Evolutionary conservation across 2,888 invertebrate genomes (phyloP).

Genomic region (Xanthostigma xanthostigma): DNA sequence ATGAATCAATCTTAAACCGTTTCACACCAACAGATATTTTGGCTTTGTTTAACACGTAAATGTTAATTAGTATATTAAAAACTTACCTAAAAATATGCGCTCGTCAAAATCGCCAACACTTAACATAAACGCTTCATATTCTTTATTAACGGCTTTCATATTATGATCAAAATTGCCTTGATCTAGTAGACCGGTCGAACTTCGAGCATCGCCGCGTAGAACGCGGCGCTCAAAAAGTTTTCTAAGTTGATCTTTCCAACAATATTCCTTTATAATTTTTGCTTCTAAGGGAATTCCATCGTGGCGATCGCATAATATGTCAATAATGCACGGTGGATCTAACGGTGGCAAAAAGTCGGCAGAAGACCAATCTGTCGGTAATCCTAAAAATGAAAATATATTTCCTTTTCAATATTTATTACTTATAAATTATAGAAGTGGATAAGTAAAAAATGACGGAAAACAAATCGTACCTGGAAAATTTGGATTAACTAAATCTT

Average conservation of each 20-base stretch:
- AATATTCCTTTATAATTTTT: conserved; percentile 78
- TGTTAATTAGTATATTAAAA: no score
- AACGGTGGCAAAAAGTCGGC: conserved; percentile 39
- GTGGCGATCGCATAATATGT: conserved; percentile 63
- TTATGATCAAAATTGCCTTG: conserved; percentile 70
- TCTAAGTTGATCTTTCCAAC: conserved; percentile 63
- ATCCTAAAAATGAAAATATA: conserved; percentile 31
- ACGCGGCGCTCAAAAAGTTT: conserved; percentile 60
- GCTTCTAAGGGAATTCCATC: conserved; percentile 79
- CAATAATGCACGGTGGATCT: conserved; percentile 69
- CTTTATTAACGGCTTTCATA: conserved; percentile 66
- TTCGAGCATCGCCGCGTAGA: conserved; percentile 55
- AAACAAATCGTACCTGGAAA: conserved; percentile 49
- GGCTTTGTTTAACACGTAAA: no score
- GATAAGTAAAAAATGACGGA: background rate
- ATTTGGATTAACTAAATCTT: conserved; percentile 71
- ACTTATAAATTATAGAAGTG: conserved; percentile 3
- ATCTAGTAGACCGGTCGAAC: conserved; percentile 62
- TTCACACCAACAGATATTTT: conserved; percentile 16
- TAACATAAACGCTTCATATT: conserved; percentile 82
- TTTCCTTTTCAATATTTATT: background rate
- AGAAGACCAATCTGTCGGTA: conserved; percentile 52
- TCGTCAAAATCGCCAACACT: conserved; percentile 94
- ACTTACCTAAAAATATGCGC: conserved; percentile 81
- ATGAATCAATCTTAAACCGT: conserved; percentile 7